Evolutionary conservation across 2,113 vertebrate genomes (phyloP), one percentile per base, ranked within the genome.

Genomic region (Phalacrocorax aristotelis): DNA sequence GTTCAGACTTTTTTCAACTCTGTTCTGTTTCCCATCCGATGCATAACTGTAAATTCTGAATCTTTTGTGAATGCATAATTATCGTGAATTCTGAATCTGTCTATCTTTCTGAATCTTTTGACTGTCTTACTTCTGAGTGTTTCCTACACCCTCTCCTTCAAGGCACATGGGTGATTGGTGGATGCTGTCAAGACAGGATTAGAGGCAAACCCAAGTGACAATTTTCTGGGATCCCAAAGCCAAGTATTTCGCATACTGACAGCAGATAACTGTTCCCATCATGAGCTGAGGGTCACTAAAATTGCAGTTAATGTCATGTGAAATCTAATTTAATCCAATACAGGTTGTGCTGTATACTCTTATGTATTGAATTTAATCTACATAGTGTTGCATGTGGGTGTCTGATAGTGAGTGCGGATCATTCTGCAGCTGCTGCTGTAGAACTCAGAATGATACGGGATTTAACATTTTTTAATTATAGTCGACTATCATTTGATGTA

Each of bases 1-100:
- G 25, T 95, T 97, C 96, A 90, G 94, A 82, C 77, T 72, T 94
- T 96, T 93, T 96, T 94, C 93, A 88, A 7, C 90, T 91, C 82
- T 6, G 2, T 96, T 93, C 83, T 83, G 61, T 94, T 96, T 94
- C 83, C 90, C 95, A 95, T 96, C 81, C 52, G 13, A 58, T 62
- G 70, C 84, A 51, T 97, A 93, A 87, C 16, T 94, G 58, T 96
- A 64, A 90, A 81, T 84, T 95, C 78, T 95, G 83, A 81, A 72
- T 96, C 94, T 91, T 96, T 58, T 80, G 54, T 81, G 51, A 96
- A 92, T 91, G 79, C 2, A 1, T 93, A 72, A 82, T 58, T 89
- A 60, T 38, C 0, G 1, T 92, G 89, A 93, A 68, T 68, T 93
- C 76, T 64, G 51, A 90, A 70, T 79, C 83, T 11, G 0, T 65